These are phyloP conservation scores for Phymatocera aterrima DNA, from an alignment of 2,888 invertebrate genomes.

Conservation along the genomic window DNA sequence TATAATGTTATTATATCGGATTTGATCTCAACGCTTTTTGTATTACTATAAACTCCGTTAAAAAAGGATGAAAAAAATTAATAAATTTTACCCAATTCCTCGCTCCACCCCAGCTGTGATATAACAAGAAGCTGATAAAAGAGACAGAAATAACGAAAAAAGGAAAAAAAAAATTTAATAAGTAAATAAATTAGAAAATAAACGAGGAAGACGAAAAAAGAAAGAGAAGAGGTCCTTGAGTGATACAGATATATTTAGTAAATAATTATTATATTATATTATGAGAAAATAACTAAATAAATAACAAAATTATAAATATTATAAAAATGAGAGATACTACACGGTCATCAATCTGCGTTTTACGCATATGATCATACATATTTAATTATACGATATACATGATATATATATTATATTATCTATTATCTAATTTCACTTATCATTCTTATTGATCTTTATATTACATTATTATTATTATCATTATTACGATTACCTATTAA, in stretches of 20 bases:
- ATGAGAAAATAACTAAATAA: conserved; percentile 47
- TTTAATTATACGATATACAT: too few relatives aligned
- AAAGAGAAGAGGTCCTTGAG: conserved; percentile 58
- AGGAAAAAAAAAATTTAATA: conserved; percentile 45
- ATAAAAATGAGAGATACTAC: too few relatives aligned
- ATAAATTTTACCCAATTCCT: conserved; percentile 56
- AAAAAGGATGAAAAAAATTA: neutral
- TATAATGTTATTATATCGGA: too few relatives aligned
- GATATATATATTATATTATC: too few relatives aligned
- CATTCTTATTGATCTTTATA: too few relatives aligned
- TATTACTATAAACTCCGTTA: neutral
- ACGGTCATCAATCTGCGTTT: too few relatives aligned
- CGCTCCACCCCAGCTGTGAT: conserved; percentile 72
- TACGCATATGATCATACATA: too few relatives aligned
- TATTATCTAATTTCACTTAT: neutral
- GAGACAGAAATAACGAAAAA: conserved; percentile 58
- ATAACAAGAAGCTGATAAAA: conserved; percentile 66
- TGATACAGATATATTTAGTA: conserved; percentile 54
- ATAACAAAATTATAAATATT: too few relatives aligned
- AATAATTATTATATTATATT: conserved; percentile 42
- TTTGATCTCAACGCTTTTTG: conserved; percentile 8
- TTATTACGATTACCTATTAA: conserved; percentile 22
- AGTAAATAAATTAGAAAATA: too few relatives aligned
- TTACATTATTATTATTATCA: neutral
- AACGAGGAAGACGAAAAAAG: too few relatives aligned